Evolutionary conservation across 2,888 invertebrate genomes (phyloP).

Genomic region (Mesorhabditis sp.): DNA sequence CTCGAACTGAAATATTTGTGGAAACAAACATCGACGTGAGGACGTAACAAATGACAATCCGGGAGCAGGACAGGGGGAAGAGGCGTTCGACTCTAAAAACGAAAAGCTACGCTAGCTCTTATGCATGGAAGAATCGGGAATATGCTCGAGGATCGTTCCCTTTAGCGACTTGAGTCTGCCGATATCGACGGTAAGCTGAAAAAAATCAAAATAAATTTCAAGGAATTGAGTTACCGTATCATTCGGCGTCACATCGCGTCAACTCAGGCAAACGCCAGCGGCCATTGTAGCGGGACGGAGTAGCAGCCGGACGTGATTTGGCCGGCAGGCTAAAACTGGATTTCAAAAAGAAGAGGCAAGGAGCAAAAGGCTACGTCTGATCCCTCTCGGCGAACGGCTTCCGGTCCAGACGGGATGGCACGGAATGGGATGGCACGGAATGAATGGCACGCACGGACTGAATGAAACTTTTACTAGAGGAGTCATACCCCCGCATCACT

Average conservation of each 20-base stretch:
- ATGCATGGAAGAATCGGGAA: slow-evolving; percentile 34
- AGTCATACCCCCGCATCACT: neutral
- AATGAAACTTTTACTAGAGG: slow-evolving; percentile 10
- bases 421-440: slow-evolving; percentile 24
- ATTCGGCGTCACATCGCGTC: slow-evolving; percentile 43
- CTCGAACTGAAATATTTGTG: too few species aligned
- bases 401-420: slow-evolving; percentile 32
- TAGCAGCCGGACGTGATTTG: slow-evolving; percentile 61
- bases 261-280: slow-evolving; percentile 62
- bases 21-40: too few species aligned
- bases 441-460: too few species aligned
- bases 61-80: too few species aligned
- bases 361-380: slow-evolving; percentile 41
- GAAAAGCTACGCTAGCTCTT: slow-evolving; percentile 10
- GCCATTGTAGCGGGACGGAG: slow-evolving; percentile 57
- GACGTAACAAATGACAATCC: too few species aligned
- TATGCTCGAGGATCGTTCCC: slow-evolving; percentile 30
- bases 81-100: too few species aligned
- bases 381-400: slow-evolving; percentile 36
- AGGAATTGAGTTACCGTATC: slow-evolving; percentile 19
- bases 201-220: neutral
- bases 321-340: slow-evolving; percentile 59
- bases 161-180: slow-evolving; percentile 30
- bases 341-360: neutral
- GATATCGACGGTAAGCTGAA: slow-evolving; percentile 47